Base-by-base conservation (phyloP, 2,113 vertebrate species). In the Eurypyga helias region DNA sequence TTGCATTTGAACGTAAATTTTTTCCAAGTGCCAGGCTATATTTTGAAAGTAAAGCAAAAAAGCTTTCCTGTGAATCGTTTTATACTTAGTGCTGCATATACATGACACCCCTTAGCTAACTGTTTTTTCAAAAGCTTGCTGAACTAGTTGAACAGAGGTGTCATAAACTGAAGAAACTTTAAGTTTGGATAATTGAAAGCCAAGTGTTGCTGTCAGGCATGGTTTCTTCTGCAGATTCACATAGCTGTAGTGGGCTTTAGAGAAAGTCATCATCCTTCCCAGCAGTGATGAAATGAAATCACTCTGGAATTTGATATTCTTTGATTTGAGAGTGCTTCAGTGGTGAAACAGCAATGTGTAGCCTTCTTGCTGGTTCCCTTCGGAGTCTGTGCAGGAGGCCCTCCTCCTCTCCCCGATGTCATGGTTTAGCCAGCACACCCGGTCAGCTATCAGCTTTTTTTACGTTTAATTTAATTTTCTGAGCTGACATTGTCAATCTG, bases 401-500 rank as follows among this genome's bases (percentile, higher is more conserved):
- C 41, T 94, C 66, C 62, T 36, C 54, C 28, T 81, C 81, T 66
- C 78, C 66, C 38, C 5, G 4, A 12, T 41, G 41, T 9, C 41
- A 41, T 41, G 41, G 41, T 41, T 41, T 41, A 41, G 41, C 41
- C 12, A 41, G 41, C 41, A 41, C 41, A 41, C 41, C 41, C 41
- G 12, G 33, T 70, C 87, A 90, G 38, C 72, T 79, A 34, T 58
- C 80, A 64, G 77, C 70, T 89, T 85, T 87, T 87, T 95, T 71
- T 69, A 43, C 38, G 31, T 93, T 92, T 95, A 91, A 97, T 96
- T 95, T 89, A 66, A 93, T 97, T 96, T 69, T 86, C 52, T 82
- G 85, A 93, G 89, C 94, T 98, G 96, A 94, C 96, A 96, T 28
- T 91, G 97, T 97, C 96, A 96, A 80, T 96, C 96, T 93, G 89